Base-by-base conservation (phyloP, 2,888 invertebrate genomes). In the Acrobasis suavella region DNA sequence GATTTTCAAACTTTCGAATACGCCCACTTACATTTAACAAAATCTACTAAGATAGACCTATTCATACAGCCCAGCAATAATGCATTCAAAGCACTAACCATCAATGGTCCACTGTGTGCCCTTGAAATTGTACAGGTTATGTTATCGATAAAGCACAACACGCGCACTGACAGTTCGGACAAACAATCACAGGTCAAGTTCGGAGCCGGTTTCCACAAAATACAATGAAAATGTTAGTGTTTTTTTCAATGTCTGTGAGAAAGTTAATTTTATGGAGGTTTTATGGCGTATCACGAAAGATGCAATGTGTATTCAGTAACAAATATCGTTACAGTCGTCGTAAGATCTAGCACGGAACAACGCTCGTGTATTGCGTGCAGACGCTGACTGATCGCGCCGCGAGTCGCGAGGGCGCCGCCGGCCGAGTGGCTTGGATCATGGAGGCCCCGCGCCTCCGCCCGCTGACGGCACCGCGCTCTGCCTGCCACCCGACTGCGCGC, bases 1-100 rank as follows among this genome's bases (percentile, higher is more conserved):
- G 91, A 91, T 92, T 91, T 86, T 89, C 80, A 91, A 92, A 91
- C 89, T 92, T 91, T 91, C 87, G 88, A 91, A 89, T 89, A 90
- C 91, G 90, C 91, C 91, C 90, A 89, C 91, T 85, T 85, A 85
- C 75, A 82, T 80, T 83, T 83, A 77, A 84, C 69, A 83, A 83
- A 76, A 83, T 80, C 79, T 72, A 80, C 74, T 80, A 78, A 79
- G 76, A 76, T 79, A 82, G 77, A 80, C 78, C 83, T 75, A 76
- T 77, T 80, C 76, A 76, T 74, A 82, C 72, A 77, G 76, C 76
- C 81, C 79, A 81, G 74, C 76, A 81, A 78, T 83, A 87, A 81
- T 79, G 79, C 79, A 85, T 81, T 83, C 85, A 85, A 86, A 85
- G 78, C 83, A 85, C 83, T 73, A 81, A 81, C 78, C 75, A 61